A percentile compares a stretch with the other conserved stretches of the same genome.
These are phyloP conservation scores for Eurytoma californica DNA, from an alignment of 2,888 invertebrate genomes.

Conservation along the genomic window DNA sequence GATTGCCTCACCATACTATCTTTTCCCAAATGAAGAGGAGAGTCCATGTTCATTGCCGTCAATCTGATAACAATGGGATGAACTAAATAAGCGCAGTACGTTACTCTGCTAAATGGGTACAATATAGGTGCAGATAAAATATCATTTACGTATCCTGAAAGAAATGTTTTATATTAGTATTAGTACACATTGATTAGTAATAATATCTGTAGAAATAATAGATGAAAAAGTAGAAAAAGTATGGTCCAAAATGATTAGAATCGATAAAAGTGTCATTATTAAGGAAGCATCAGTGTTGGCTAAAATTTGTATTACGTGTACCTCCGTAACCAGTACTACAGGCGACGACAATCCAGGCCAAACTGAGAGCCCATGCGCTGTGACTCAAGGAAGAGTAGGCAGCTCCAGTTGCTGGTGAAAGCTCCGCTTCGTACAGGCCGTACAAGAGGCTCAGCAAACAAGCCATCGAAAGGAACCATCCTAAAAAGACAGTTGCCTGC, in stretches of 20 bases:
- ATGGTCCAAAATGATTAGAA: too few species aligned
- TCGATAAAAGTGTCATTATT: too few species aligned
- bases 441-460: constrained; percentile 85
- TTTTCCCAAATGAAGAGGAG: constrained; percentile 88
- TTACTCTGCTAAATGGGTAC: constrained; percentile 90
- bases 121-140: constrained; percentile 85
- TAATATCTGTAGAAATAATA: too few species aligned
- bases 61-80: constrained; percentile 89
- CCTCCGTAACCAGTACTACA: constrained; percentile 91
- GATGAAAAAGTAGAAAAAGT: too few species aligned
- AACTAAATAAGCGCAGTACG: constrained; percentile 90
- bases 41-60: constrained; percentile 88
- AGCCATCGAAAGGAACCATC: constrained; percentile 83
- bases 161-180: background rate
- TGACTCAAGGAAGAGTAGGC: constrained; percentile 89
- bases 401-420: constrained; percentile 83
- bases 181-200: too few species aligned
- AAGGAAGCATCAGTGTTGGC: background rate
- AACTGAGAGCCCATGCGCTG: constrained; percentile 87
- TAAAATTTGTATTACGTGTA: too few species aligned
- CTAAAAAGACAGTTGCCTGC: constrained; percentile 81
- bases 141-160: constrained; percentile 79
- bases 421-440: constrained; percentile 84
- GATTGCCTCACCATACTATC: constrained; percentile 81
- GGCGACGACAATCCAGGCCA: constrained; percentile 90